A percentile compares a stretch with the other conserved stretches of the same genome.
Conservation (phyloP, 1,140 invertebrate genomes). For the Rhizoglyphus robini region DNA sequence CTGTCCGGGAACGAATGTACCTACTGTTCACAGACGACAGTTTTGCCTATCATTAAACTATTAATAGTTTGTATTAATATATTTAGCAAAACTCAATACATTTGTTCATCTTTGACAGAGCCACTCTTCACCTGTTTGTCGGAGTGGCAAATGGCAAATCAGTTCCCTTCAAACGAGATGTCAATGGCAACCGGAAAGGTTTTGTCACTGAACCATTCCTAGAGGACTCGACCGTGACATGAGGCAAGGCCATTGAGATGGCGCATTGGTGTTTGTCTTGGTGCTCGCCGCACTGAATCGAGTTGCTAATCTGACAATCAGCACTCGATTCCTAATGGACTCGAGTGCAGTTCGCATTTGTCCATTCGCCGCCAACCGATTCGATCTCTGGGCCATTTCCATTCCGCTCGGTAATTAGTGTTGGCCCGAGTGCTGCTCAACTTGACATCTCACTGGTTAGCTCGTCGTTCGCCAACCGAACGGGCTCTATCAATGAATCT, state of each 20-base stretch:
- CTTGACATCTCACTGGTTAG: no score
- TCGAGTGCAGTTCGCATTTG: neutral
- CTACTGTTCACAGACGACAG: neutral
- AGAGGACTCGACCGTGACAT: no score
- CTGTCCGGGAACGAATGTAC: neutral
- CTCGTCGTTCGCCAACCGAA: no score
- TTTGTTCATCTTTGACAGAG: no score
- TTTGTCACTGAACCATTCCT: neutral
- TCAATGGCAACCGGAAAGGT: slow-evolving; percentile 3
- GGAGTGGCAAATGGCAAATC: neutral
- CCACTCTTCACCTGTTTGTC: neutral
- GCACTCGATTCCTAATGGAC: neutral
- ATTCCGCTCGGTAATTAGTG: neutral
- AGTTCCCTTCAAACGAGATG: neutral
- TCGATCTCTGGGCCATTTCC: neutral
- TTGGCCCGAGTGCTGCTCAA: no score
- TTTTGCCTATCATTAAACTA: neutral
- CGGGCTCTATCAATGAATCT: slow-evolving; percentile 6
- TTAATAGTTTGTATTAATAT: no score
- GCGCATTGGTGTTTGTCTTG: no score
- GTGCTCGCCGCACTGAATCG: no score
- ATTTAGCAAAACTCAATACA: no score
- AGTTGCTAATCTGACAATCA: neutral
- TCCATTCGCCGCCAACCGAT: neutral
- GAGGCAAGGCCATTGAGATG: no score